Evolutionary conservation across 2,888 invertebrate genomes (phyloP).

Genomic region (Dromius quadrimaculatus): DNA sequence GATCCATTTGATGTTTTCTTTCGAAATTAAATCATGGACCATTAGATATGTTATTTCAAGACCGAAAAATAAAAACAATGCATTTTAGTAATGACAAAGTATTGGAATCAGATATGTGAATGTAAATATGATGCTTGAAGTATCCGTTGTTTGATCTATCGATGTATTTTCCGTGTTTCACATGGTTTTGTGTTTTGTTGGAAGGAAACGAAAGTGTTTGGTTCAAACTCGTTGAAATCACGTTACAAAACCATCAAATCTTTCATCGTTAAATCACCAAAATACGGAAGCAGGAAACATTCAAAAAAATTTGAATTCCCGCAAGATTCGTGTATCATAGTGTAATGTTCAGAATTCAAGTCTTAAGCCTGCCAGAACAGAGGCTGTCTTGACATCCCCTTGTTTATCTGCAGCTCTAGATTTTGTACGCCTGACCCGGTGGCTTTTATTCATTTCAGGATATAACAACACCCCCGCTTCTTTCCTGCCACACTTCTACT

Average conservation of each 20-base stretch:
- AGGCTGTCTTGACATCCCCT: background rate
- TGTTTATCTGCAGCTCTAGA: slow-evolving; percentile 16
- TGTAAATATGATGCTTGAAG: no score
- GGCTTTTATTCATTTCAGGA: slow-evolving; percentile 16
- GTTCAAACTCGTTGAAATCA: slow-evolving; percentile 8
- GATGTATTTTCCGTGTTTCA: no score
- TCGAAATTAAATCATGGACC: no score
- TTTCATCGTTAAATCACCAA: slow-evolving; percentile 8
- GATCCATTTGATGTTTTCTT: no score
- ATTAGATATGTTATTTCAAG: no score
- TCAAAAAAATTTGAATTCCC: slow-evolving; percentile 28
- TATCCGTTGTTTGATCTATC: no score
- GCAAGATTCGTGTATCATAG: slow-evolving; percentile 27
- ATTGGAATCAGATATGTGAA: no score
- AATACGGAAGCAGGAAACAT: slow-evolving; percentile 31
- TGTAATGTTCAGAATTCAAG: slow-evolving; percentile 30
- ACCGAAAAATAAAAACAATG: no score
- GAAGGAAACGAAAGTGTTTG: no score
- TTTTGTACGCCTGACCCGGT: slow-evolving; percentile 29
- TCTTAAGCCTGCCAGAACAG: slow-evolving; percentile 28
- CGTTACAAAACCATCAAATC: slow-evolving; percentile 4
- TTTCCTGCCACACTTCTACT: background rate
- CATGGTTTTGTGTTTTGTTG: no score
- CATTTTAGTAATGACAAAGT: no score
- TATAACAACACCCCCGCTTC: slow-evolving; percentile 25